These are phyloP conservation scores for Artemia sinica DNA, from an alignment of 2,888 invertebrate genomes.

Conservation along the genomic window DNA sequence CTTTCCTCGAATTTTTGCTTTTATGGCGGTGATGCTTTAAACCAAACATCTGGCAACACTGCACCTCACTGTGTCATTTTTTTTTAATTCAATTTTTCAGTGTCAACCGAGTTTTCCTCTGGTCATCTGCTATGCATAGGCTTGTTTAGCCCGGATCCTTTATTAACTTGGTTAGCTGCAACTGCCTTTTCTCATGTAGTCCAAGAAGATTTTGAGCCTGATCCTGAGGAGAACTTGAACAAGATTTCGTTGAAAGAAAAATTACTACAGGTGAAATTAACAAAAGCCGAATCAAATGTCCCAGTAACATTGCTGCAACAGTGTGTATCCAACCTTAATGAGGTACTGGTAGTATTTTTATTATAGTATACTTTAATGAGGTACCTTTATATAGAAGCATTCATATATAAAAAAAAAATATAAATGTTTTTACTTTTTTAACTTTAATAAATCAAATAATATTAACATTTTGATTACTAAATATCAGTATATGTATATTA, in stretches of 20 bases:
- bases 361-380: too few relatives aligned
- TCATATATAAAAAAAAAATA: too few relatives aligned
- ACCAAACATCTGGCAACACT: too few relatives aligned
- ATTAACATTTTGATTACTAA: too few relatives aligned
- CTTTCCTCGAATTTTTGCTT: too few relatives aligned
- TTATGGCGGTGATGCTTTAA: too few relatives aligned
- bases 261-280: slow-evolving; percentile 69
- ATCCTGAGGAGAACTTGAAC: not conserved
- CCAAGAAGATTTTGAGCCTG: slow-evolving; percentile 46
- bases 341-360: too few relatives aligned
- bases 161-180: slow-evolving; percentile 89
- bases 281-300: slow-evolving; percentile 60
- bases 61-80: not conserved
- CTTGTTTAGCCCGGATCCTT: slow-evolving; percentile 63
- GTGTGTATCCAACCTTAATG: slow-evolving; percentile 38
- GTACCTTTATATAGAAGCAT: too few relatives aligned
- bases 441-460: too few relatives aligned
- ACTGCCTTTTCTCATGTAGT: slow-evolving; percentile 77
- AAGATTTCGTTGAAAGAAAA: slow-evolving; percentile 65
- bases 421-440: too few relatives aligned
- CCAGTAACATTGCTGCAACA: slow-evolving; percentile 81
- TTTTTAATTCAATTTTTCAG: slow-evolving; percentile 25
- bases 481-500: too few relatives aligned
- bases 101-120: slow-evolving; percentile 35
- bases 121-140: slow-evolving; percentile 87